phyloP scores from a whole-genome alignment of 2,797 vertebrate species.

The Apogon talboti region DNA sequence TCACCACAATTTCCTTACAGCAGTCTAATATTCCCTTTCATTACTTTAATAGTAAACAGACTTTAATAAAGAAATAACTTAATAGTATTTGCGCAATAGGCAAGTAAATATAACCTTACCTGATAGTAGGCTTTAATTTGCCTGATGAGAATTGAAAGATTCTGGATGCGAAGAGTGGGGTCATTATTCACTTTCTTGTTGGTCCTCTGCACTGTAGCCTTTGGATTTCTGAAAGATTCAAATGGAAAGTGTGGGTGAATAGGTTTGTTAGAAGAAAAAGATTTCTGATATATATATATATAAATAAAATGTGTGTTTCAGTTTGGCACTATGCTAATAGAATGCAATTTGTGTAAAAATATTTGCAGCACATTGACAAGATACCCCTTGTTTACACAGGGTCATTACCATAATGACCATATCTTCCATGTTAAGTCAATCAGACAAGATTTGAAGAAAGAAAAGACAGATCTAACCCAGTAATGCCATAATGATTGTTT shows the following conservation, averaged over 20 bases:
- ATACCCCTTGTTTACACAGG: conserved; percentile 27
- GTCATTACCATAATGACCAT: conserved; percentile 9
- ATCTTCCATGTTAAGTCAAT: conserved; percentile 15
- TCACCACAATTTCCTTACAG: neutral
- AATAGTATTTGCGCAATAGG: neutral
- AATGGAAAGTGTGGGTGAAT: neutral
- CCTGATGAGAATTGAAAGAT: conserved; percentile 93
- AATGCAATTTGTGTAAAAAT: neutral
- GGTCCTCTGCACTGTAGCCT: conserved; percentile 91
- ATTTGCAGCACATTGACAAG: conserved; percentile 31
- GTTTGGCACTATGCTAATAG: conserved; percentile 18
- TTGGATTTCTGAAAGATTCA: conserved; percentile 88
- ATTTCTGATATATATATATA: neutral
- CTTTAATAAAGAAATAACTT: no score
- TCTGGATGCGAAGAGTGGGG: conserved; percentile 93
- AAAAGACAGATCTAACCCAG: no score
- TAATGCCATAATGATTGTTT: neutral
- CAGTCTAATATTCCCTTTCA: no score
- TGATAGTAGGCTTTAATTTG: conserved; percentile 97
- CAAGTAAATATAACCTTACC: conserved; percentile 81
- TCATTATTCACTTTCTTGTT: conserved; percentile 99
- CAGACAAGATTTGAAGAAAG: no score
- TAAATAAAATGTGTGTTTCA: neutral
- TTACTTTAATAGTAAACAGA: no score
- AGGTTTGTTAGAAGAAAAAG: neutral